These are phyloP conservation scores for Celastrina argiolus DNA, from an alignment of 2,888 invertebrate genomes.

Conservation along the genomic window DNA sequence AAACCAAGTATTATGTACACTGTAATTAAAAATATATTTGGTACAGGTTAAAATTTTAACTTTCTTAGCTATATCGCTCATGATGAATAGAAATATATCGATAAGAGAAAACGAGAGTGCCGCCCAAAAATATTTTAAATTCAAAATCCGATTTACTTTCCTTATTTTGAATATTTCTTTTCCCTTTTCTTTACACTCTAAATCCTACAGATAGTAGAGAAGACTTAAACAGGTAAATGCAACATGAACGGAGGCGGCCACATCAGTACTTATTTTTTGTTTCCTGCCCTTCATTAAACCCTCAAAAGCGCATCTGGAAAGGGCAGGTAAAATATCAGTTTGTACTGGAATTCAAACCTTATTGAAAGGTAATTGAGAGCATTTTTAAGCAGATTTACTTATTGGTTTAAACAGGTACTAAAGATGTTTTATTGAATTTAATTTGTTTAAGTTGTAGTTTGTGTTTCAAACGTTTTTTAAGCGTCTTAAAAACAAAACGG, in stretches of 20 bases:
- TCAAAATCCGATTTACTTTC: background rate
- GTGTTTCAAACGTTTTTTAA: constrained; percentile 3
- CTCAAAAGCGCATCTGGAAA: constrained; percentile 21
- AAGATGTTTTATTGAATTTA: constrained; percentile 19
- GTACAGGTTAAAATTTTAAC: no score
- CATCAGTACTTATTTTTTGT: constrained; percentile 20
- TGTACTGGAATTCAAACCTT: background rate
- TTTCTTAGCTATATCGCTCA: no score
- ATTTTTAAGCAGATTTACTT: background rate
- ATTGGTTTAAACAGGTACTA: background rate
- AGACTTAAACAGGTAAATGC: constrained; percentile 6
- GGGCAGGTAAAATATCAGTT: constrained; percentile 1
- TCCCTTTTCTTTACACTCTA: background rate
- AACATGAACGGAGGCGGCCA: constrained; percentile 12
- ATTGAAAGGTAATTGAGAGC: background rate
- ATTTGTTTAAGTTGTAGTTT: constrained; percentile 13
- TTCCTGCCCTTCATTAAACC: constrained; percentile 14
- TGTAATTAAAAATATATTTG: no score
- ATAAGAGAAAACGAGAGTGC: no score
- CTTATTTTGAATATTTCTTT: background rate
- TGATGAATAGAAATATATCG: no score
- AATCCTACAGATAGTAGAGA: background rate
- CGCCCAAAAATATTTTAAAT: background rate
- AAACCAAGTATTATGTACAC: no score
- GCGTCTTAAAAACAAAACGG: background rate